Percentiles rank a stretch among this genome's conserved stretches.
phyloP scores from a whole-genome alignment of 2,888 invertebrate genomes.

The Cylloceria caligata region DNA sequence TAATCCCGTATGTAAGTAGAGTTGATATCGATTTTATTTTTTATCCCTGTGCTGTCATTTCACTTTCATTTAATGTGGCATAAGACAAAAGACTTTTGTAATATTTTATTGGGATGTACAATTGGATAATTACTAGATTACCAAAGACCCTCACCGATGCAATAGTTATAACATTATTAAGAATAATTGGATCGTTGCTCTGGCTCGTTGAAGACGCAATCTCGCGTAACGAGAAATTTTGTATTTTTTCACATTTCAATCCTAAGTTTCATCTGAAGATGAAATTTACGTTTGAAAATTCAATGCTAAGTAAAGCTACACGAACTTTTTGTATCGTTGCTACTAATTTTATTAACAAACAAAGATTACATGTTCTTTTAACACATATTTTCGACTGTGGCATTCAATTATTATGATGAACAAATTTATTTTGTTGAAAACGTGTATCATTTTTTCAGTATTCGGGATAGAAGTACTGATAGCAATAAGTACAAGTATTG shows the following conservation, averaged over 20 bases:
- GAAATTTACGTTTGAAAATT: too few species aligned
- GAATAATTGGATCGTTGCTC: too few species aligned
- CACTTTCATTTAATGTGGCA: neutral
- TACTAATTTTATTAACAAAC: neutral
- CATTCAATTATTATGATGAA: neutral
- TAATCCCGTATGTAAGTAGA: slow-evolving; percentile 53
- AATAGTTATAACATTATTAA: too few species aligned
- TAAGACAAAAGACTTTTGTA: neutral
- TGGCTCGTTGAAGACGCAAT: too few species aligned
- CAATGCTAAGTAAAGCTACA: too few species aligned
- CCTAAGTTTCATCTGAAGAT: too few species aligned
- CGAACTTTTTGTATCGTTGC: too few species aligned
- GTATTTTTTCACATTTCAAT: too few species aligned
- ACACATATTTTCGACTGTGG: neutral
- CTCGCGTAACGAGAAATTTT: too few species aligned
- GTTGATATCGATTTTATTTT: neutral
- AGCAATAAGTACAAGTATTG: slow-evolving; percentile 37
- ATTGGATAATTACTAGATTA: neutral
- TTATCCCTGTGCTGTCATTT: neutral
- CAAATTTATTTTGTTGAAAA: neutral
- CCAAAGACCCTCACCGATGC: too few species aligned
- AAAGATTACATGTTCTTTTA: neutral
- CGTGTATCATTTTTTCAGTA: neutral
- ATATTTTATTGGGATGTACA: neutral
- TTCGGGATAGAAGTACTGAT: slow-evolving; percentile 18